Conservation (phyloP, 2,113 vertebrate genomes). For the Mirounga angustirostris region DNA sequence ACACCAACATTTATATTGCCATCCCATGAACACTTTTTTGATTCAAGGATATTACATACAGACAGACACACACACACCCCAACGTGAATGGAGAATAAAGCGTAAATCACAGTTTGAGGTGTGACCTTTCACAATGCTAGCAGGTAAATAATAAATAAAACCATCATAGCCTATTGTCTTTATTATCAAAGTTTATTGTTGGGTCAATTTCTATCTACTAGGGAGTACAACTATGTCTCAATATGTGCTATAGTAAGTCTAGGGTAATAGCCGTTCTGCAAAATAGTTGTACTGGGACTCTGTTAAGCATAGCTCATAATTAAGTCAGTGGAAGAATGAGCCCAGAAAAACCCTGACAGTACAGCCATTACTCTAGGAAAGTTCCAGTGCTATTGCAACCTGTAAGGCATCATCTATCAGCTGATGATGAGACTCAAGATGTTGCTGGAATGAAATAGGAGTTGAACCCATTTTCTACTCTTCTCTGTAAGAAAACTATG, state of each 20-base stretch:
- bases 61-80: neutral
- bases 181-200: slow-evolving; percentile 82
- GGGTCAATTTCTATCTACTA: slow-evolving; percentile 64
- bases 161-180: slow-evolving; percentile 47
- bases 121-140: neutral
- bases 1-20: neutral
- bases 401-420: slow-evolving; percentile 56
- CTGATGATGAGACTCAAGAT: neutral
- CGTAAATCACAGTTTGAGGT: neutral
- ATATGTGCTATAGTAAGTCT: slow-evolving; percentile 61
- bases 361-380: slow-evolving; percentile 45
- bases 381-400: slow-evolving; percentile 67
- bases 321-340: slow-evolving; percentile 42
- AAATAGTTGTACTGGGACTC: slow-evolving; percentile 55
- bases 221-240: slow-evolving; percentile 53
- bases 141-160: neutral
- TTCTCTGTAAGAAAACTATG: neutral
- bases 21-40: neutral
- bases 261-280: slow-evolving; percentile 39
- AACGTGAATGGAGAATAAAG: neutral
- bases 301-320: slow-evolving; percentile 16
- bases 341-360: slow-evolving; percentile 56
- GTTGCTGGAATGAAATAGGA: neutral
- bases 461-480: slow-evolving; percentile 39
- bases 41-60: neutral